Conservation (phyloP, 2,113 vertebrate genomes). For the Hippolais icterina region DNA sequence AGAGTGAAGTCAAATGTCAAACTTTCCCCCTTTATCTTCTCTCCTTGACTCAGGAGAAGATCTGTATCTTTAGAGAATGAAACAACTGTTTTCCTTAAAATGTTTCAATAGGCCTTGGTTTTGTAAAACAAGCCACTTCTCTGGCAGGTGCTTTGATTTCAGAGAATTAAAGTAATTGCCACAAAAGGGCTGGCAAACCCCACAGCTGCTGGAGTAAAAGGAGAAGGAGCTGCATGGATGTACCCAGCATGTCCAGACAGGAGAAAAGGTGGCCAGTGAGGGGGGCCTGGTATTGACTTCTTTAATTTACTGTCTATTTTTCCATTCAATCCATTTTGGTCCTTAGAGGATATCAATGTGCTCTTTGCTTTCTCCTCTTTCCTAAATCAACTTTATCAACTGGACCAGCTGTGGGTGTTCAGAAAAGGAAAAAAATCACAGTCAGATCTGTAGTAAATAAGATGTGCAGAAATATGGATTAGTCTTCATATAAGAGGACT, state of each 20-base stretch:
- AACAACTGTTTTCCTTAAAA: slow-evolving; percentile 53
- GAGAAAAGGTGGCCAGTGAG: neutral
- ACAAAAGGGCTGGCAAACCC: slow-evolving; percentile 28
- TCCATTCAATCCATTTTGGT: neutral
- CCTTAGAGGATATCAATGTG: neutral
- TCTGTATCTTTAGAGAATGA: slow-evolving; percentile 58
- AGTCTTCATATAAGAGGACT: neutral
- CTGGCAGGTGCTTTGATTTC: slow-evolving; percentile 53
- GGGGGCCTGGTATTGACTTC: neutral
- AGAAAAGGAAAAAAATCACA: neutral
- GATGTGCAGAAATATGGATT: neutral
- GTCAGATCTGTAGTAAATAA: neutral
- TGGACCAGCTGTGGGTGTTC: neutral
- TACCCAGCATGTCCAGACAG: neutral
- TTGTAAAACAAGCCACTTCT: slow-evolving; percentile 52
- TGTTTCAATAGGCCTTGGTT: slow-evolving; percentile 45
- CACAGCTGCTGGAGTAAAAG: neutral
- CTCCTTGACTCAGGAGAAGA: slow-evolving; percentile 8
- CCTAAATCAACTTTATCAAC: neutral
- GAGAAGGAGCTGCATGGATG: neutral
- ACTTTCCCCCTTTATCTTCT: slow-evolving; percentile 26
- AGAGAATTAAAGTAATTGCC: slow-evolving; percentile 32
- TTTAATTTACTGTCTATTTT: neutral
- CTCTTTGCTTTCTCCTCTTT: neutral
- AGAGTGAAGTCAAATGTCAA: slow-evolving; percentile 41